Conservation (phyloP, 1,140 invertebrate species). For the Drosophila suzukii region DNA sequence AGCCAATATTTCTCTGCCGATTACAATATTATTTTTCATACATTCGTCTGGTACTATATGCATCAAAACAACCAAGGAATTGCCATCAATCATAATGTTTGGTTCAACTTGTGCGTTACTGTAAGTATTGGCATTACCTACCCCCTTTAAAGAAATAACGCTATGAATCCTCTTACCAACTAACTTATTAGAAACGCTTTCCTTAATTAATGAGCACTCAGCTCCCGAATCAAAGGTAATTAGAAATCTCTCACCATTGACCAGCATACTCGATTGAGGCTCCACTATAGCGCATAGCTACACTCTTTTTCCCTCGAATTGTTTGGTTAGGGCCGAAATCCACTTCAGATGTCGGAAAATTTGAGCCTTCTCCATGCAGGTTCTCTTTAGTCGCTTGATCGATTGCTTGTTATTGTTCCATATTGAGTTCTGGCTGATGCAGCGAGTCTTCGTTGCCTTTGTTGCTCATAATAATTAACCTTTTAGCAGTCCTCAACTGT, state of each 20-base stretch:
- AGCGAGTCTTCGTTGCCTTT: neutral
- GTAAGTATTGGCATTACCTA: no score
- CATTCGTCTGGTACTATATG: no score
- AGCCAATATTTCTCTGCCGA: no score
- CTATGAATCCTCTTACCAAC: neutral
- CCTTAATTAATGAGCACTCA: neutral
- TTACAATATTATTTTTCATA: no score
- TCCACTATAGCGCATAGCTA: no score
- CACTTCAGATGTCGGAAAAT: constrained; percentile 1
- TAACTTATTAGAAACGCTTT: neutral
- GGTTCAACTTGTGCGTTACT: no score
- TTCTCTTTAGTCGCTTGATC: neutral
- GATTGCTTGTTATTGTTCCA: no score
- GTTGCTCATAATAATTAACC: neutral
- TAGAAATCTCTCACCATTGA: constrained; percentile 1
- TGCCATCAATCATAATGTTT: no score
- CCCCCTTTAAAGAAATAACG: no score
- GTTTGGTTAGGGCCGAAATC: constrained; percentile 1
- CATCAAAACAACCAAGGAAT: no score
- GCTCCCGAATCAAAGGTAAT: neutral
- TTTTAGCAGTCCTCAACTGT: no score
- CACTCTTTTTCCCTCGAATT: neutral
- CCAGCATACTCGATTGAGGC: neutral
- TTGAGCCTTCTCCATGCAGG: neutral
- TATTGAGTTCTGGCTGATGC: neutral